A percentile compares a stretch with the other conserved stretches of the same genome.
These are phyloP conservation scores for Colletes gigas DNA, from an alignment of 1,140 invertebrate species.

Conservation along the genomic window DNA sequence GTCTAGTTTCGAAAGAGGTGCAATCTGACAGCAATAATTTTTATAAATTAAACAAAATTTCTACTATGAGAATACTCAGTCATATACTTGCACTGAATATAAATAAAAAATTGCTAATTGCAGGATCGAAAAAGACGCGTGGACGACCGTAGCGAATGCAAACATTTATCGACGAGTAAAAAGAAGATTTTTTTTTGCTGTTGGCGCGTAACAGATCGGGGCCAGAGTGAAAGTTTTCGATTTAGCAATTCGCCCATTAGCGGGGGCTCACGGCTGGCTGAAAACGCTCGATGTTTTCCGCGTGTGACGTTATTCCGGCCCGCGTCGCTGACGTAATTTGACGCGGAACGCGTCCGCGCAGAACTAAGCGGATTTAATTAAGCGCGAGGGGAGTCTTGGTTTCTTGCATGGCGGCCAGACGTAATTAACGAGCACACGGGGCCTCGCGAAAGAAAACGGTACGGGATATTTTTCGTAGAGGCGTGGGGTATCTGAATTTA, in stretches of 20 bases:
- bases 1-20: no score
- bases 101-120: no score
- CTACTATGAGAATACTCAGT: no score
- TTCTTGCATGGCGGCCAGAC: slow-evolving; percentile 29
- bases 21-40: no score
- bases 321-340: slow-evolving; percentile 56
- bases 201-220: slow-evolving; percentile 31
- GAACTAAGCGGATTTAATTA: slow-evolving; percentile 54
- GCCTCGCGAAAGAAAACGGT: slow-evolving; percentile 1
- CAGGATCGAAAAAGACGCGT: no score
- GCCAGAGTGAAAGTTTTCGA: slow-evolving; percentile 57
- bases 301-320: slow-evolving; percentile 35
- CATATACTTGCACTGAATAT: no score
- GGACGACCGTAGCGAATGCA: no score
- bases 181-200: background rate
- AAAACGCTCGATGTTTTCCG: slow-evolving; percentile 57
- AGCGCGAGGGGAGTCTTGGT: slow-evolving; percentile 47
- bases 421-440: slow-evolving; percentile 37
- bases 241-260: slow-evolving; percentile 62
- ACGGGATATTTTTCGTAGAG: slow-evolving; percentile 29
- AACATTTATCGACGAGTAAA: no score
- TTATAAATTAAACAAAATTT: no score
- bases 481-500: slow-evolving; percentile 27
- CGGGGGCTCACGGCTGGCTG: slow-evolving; percentile 32
- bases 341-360: slow-evolving; percentile 39